Evolutionary conservation across 2,888 invertebrate genomes (phyloP), one percentile per base, ranked within the genome.

Genomic region (Boloria euphrosyne): DNA sequence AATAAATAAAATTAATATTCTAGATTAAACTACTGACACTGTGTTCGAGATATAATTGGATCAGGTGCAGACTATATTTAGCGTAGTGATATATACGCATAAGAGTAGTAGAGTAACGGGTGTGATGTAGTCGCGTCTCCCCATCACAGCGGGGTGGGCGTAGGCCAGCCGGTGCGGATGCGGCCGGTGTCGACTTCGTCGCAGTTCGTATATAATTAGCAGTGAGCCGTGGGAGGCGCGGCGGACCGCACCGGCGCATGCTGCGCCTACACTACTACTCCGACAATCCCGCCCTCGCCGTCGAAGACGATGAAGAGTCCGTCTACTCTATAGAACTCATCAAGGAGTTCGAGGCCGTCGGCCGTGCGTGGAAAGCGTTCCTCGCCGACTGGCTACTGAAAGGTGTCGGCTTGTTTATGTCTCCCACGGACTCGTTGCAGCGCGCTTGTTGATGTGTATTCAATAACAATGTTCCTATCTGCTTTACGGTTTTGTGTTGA

Each of bases 241-340:
- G 87, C 87, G 83, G 85, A 87, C 90, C 90, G 89, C 89, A 85
- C 89, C 85, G 83, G 93, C 89, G 91, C 89, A 96, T 96, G 96
- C 94, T 96, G 94, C 95, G 95, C 86, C 93, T 97, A 93, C 96
- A 96, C 86, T 96, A 95, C 87, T 97, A 95, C 89, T 96, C 96
- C 83, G 96, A 96, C 93, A 94, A 95, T 90, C 95, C 95, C 86
- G 93, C 94, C 85, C 93, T 96, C 93, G 84, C 93, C 94, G 87
- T 90, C 89, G 87, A 93, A 91, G 91, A 93, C 83, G 93, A 87
- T 80, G 92, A 93, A 79, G 91, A 92, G 74, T 89, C 93, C 74
- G 95, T 96, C 79, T 96, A 96, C 90, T 95, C 96, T 74, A 92
- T 95, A 86, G 96, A 96, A 85, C 95, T 96, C 86, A 97, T 97